A percentile compares a stretch with the other conserved stretches of the same genome.
These are phyloP conservation scores for Dipodomys ordii DNA, from an alignment of 2,113 vertebrate genomes.

Conservation along the genomic window DNA sequence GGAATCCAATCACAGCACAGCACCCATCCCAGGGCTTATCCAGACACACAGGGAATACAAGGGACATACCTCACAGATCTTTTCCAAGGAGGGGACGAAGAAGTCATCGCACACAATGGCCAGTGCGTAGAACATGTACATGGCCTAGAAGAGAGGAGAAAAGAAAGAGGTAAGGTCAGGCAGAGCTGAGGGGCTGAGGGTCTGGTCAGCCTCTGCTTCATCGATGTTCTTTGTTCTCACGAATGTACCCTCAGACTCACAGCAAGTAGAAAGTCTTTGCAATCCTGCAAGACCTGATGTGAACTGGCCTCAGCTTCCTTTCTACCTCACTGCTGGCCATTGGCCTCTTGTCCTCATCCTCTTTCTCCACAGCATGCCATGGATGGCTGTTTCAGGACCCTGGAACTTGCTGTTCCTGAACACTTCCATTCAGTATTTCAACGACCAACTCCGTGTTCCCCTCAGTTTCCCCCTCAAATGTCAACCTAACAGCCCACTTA, in stretches of 20 bases:
- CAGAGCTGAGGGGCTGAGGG: neutral
- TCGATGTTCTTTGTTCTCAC: neutral
- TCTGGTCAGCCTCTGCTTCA: neutral
- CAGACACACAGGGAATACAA: neutral
- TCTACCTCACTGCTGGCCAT: neutral
- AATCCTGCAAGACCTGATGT: neutral
- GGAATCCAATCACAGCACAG: neutral
- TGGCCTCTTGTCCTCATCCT: too few relatives aligned
- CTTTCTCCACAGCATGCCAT: neutral
- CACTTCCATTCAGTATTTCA: neutral
- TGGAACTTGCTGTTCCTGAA: neutral
- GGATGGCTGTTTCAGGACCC: neutral
- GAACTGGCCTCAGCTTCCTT: neutral
- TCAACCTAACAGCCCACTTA: neutral
- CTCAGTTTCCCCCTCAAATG: neutral
- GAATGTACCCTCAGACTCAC: neutral
- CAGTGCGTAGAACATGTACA: constrained; percentile 99
- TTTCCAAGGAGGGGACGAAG: constrained; percentile 97
- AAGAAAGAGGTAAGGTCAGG: constrained; percentile 1
- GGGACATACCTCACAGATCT: constrained; percentile 95
- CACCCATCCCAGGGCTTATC: neutral
- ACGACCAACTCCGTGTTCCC: neutral
- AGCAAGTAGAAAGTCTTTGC: neutral
- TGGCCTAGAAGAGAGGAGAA: constrained; percentile 88
- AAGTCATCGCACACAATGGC: constrained; percentile 98